Evolutionary conservation across 2,113 vertebrate species (phyloP).

Genomic region (Pterophyllum scalare): DNA sequence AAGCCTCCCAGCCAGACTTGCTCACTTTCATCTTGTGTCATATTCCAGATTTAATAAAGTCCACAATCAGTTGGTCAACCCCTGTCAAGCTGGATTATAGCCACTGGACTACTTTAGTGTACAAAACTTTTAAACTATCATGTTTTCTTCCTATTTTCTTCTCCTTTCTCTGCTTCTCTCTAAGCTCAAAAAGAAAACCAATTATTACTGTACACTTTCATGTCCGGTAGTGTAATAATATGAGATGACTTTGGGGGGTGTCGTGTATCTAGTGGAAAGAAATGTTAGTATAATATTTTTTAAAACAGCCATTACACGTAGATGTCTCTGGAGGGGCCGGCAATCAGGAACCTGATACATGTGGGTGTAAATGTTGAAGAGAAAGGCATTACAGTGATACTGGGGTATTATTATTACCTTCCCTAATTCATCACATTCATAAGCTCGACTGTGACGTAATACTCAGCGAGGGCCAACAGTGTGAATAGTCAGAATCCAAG

Average conservation of each 20-base stretch:
- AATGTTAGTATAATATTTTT: background rate
- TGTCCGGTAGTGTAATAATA: conserved; percentile 1
- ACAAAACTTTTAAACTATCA: background rate
- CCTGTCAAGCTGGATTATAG: conserved; percentile 13
- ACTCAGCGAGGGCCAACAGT: background rate
- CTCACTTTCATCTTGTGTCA: conserved; percentile 27
- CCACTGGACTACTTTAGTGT: background rate
- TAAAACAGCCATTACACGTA: conserved; percentile 2
- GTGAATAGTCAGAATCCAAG: background rate
- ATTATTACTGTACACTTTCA: background rate
- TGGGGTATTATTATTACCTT: background rate
- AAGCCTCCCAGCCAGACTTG: background rate
- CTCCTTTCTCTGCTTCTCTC: background rate
- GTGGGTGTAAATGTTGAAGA: background rate
- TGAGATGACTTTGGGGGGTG: conserved; percentile 1
- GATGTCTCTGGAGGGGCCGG: background rate
- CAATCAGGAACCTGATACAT: background rate
- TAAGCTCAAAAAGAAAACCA: background rate
- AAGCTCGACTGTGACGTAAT: background rate
- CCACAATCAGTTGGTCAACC: background rate
- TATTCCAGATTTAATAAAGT: conserved; percentile 10
- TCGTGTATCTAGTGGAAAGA: conserved; percentile 11
- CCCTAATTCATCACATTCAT: background rate
- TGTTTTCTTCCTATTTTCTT: background rate
- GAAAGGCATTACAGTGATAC: background rate